Base-by-base conservation (phyloP, 2,113 vertebrate genomes). In the Setophaga kirtlandii region DNA sequence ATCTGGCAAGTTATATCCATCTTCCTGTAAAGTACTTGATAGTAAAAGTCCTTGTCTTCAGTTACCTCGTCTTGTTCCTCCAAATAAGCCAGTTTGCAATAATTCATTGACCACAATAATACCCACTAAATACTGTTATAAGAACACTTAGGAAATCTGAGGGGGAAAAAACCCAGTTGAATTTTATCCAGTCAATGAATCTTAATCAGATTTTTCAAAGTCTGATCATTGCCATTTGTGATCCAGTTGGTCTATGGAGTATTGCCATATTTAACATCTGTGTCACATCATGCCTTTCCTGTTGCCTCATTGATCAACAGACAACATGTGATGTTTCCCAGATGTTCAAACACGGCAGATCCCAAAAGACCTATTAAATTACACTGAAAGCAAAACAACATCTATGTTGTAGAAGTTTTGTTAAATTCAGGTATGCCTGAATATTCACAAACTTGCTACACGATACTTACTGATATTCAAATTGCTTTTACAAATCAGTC, bases 261-360 rank as follows among this genome's bases (percentile, higher is more conserved):
- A 47, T 52, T 95, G 94, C 97, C 95, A 84, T 47, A 79, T 94
- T 96, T 80, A 81, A 93, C 97, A 97, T 97, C 97, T 98, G 97
- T 95, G 97, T 97, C 90, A 87, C 92, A 98, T 98, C 96, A 95
- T 31, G 88, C 65, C 95, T 94, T 96, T 94, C 96, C 94, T 96
- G 96, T 98, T 97, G 94, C 97, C 96, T 97, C 98, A 97, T 63
- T 80, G 93, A 93, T 92, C 95, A 92, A 92, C 94, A 95, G 95
- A 95, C 91, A 87, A 92, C 68, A 90, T 94, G 60, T 89, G 96
- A 97, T 97, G 96, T 95, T 96, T 97, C 94, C 97, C 97, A 98
- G 96, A 97, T 97, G 97, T 94, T 94, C 77, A 79, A 73, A 93
- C 83, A 84, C 3, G 82, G 94, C 94, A 93, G 82, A 83, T 96